Conservation (phyloP, 2,888 invertebrate genomes). For the Pyrgus malvae region DNA sequence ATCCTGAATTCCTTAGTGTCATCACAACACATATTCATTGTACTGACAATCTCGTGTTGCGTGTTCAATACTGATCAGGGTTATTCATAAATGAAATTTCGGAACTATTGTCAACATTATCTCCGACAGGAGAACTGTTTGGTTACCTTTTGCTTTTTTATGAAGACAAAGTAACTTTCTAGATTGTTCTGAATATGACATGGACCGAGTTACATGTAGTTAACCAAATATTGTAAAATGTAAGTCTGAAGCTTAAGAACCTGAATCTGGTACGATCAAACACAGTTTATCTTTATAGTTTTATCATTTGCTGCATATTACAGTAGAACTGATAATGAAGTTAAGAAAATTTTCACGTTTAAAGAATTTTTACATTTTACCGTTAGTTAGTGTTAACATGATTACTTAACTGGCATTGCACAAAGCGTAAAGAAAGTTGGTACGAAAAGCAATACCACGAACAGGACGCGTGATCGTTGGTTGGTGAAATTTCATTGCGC, state of each 20-base stretch:
- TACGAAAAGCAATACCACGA: not conserved
- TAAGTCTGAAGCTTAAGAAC: not conserved
- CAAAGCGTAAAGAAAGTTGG: slow-evolving; percentile 12
- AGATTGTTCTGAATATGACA: no score
- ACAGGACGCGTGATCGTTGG: not conserved
- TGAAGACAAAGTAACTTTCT: no score
- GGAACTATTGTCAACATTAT: no score
- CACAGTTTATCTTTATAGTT: not conserved
- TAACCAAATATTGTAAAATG: not conserved
- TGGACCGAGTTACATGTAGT: not conserved
- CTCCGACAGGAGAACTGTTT: no score
- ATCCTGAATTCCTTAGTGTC: not conserved
- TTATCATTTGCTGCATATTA: not conserved
- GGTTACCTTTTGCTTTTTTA: no score
- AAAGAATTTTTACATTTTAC: not conserved
- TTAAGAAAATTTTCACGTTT: not conserved
- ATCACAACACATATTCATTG: slow-evolving; percentile 6
- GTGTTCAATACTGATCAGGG: not conserved
- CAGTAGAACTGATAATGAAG: not conserved
- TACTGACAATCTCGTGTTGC: not conserved
- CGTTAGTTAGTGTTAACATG: not conserved
- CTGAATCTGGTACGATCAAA: not conserved
- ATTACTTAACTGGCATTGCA: slow-evolving; percentile 4
- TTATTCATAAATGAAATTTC: no score
- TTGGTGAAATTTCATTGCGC: slow-evolving; percentile 9